These are phyloP conservation scores for Pygmarrhopalites habei DNA, from an alignment of 1,140 invertebrate species.

Conservation along the genomic window DNA sequence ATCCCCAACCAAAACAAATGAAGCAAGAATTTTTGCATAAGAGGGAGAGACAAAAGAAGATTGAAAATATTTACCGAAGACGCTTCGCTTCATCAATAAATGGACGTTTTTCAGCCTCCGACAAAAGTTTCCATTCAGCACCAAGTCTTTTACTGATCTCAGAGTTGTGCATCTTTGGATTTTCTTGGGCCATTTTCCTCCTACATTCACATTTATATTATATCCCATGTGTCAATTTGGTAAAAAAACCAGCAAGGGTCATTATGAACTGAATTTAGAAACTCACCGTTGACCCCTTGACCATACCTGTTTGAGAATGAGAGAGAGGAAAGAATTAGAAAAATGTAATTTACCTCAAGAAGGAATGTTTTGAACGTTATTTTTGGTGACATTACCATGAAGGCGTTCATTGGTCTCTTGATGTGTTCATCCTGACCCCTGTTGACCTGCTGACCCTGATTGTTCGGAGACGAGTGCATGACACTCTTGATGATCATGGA, in stretches of 20 bases:
- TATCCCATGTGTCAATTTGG: too few species aligned
- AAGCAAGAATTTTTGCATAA: too few species aligned
- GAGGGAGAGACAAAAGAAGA: not conserved
- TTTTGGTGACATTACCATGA: slow-evolving; percentile 86
- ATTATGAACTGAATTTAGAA: too few species aligned
- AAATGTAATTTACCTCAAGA: too few species aligned
- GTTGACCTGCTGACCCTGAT: too few species aligned
- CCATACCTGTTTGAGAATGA: too few species aligned
- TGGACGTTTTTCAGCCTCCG: slow-evolving; percentile 85
- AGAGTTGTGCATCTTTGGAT: slow-evolving; percentile 89
- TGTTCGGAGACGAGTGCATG: slow-evolving; percentile 58
- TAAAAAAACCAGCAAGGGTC: too few species aligned
- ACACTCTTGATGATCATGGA: slow-evolving; percentile 25
- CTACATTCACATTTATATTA: slow-evolving; percentile 73
- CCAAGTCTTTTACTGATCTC: slow-evolving; percentile 70
- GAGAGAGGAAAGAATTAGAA: too few species aligned
- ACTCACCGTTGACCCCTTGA: too few species aligned
- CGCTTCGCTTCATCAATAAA: slow-evolving; percentile 42
- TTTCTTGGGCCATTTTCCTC: slow-evolving; percentile 93
- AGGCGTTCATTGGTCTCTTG: slow-evolving; percentile 86
- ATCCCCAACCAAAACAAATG: too few species aligned
- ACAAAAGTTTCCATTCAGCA: slow-evolving; percentile 95
- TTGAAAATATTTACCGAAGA: slow-evolving; percentile 36
- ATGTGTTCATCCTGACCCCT: slow-evolving; percentile 65
- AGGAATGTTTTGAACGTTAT: too few species aligned